Conservation (phyloP, 2,797 vertebrate genomes). For the Neosilurus mollespiculum region DNA sequence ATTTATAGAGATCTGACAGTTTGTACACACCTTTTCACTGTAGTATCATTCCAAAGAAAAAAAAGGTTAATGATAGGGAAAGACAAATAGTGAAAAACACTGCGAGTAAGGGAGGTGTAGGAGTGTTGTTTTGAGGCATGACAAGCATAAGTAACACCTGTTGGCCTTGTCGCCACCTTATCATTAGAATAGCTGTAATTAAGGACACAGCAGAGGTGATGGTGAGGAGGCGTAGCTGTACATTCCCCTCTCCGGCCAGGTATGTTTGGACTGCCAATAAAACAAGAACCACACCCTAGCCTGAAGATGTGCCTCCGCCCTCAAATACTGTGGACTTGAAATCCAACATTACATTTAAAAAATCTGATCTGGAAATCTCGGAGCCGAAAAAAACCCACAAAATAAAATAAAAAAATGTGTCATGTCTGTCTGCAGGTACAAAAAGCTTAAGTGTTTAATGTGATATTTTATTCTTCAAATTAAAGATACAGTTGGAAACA, state of each 20-base stretch:
- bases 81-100: conserved; percentile 10
- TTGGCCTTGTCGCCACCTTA: conserved; percentile 66
- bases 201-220: conserved; percentile 61
- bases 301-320: neutral
- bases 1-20: neutral
- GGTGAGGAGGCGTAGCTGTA: conserved; percentile 52
- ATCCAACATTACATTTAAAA: neutral
- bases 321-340: neutral
- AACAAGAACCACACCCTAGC: conserved; percentile 36
- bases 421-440: neutral
- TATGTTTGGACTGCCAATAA: conserved; percentile 59
- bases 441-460: neutral
- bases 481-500: conserved; percentile 48
- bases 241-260: conserved; percentile 63
- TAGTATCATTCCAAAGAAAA: conserved; percentile 27
- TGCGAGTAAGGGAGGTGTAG: neutral
- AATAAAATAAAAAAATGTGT: neutral
- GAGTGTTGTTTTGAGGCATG: conserved; percentile 21
- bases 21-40: neutral
- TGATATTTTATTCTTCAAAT: neutral
- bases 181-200: conserved; percentile 71
- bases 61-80: conserved; percentile 24
- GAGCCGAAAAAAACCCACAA: neutral
- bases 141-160: conserved; percentile 68
- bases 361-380: neutral